phyloP scores from a whole-genome alignment of 1,140 invertebrate species.

The Alviniconcha marisindica region DNA sequence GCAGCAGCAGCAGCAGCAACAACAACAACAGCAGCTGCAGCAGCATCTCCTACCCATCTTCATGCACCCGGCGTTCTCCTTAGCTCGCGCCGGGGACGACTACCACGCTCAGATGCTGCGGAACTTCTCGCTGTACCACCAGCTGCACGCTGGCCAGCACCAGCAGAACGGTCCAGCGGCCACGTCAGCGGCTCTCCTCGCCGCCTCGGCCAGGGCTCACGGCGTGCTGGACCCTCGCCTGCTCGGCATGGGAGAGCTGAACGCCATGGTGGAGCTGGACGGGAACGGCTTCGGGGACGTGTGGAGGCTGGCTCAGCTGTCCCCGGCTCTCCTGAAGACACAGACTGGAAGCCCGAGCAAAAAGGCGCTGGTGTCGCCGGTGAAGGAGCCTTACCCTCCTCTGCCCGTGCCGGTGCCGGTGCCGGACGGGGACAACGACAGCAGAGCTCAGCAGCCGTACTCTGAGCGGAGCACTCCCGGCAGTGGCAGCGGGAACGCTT shows the following conservation, averaged over 20 bases:
- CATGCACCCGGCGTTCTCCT: slow-evolving; percentile 64
- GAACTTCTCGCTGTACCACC: slow-evolving; percentile 55
- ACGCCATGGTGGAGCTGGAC: not conserved
- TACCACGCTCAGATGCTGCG: slow-evolving; percentile 61
- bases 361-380: not conserved
- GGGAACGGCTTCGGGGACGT: slow-evolving; percentile 18
- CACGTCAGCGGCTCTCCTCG: slow-evolving; percentile 26
- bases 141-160: slow-evolving; percentile 37
- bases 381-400: too few species aligned
- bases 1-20: slow-evolving; percentile 4
- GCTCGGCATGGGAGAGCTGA: not conserved
- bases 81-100: slow-evolving; percentile 56
- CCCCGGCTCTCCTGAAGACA: slow-evolving; percentile 6
- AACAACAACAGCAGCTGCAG: slow-evolving; percentile 24
- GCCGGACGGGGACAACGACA: not conserved
- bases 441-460: not conserved
- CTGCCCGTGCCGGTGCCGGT: too few species aligned
- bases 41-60: slow-evolving; percentile 35
- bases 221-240: not conserved
- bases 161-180: slow-evolving; percentile 27
- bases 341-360: not conserved
- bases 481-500: too few species aligned
- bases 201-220: not conserved
- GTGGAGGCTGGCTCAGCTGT: slow-evolving; percentile 32
- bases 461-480: not conserved